phyloP scores from a whole-genome alignment of 2,888 invertebrate species.

The Leptinotarsa tumamoca region DNA sequence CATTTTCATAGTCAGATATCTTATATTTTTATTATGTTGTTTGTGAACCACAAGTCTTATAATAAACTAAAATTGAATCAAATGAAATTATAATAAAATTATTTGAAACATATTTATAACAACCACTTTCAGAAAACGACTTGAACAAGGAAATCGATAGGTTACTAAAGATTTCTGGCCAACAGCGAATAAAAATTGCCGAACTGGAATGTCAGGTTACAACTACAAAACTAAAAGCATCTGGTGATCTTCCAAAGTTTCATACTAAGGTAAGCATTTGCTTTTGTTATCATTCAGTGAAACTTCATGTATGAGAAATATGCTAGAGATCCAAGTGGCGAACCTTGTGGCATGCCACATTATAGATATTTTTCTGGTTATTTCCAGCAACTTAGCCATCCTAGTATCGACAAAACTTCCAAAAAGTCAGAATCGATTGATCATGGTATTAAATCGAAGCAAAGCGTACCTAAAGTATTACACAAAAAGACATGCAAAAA shows the following conservation, averaged over 20 bases:
- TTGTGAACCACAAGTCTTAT: background rate
- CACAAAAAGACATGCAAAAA: slow-evolving; percentile 41
- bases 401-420: slow-evolving; percentile 19
- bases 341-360: background rate
- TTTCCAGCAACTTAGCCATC: background rate
- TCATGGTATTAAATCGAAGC: slow-evolving; percentile 30
- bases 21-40: background rate
- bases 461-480: slow-evolving; percentile 32
- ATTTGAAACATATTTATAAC: too few relatives aligned
- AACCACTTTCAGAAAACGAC: slow-evolving; percentile 66
- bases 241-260: slow-evolving; percentile 15
- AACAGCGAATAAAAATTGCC: slow-evolving; percentile 66
- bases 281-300: background rate
- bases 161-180: slow-evolving; percentile 64
- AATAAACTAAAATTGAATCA: background rate
- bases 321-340: too few relatives aligned
- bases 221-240: slow-evolving; percentile 28
- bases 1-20: background rate
- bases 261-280: background rate
- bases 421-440: slow-evolving; percentile 9
- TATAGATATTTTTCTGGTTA: background rate
- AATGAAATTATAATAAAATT: too few relatives aligned
- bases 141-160: slow-evolving; percentile 69
- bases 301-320: background rate
- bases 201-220: slow-evolving; percentile 62